Conservation (phyloP, 2,888 invertebrate species). For the Gryllus longicercus region DNA sequence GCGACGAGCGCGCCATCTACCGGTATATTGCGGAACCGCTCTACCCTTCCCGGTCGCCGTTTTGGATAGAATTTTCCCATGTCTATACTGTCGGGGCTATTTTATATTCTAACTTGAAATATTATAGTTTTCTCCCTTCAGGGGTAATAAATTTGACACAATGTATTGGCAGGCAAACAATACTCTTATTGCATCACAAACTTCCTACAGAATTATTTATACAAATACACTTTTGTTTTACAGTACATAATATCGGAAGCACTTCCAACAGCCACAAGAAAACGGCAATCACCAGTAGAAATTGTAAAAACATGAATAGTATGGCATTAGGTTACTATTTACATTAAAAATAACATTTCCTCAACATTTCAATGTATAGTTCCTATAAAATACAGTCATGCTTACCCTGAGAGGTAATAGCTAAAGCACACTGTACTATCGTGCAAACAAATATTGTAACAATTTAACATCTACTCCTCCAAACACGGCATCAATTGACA, state of each 20-base stretch:
- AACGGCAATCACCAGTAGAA: constrained; percentile 3
- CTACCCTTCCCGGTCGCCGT: no score
- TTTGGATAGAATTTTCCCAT: no score
- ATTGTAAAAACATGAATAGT: constrained; percentile 5
- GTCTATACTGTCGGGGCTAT: no score
- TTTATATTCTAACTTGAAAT: no score
- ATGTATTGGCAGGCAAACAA: background rate
- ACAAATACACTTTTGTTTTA: background rate
- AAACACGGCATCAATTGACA: no score
- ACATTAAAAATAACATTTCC: constrained; percentile 11
- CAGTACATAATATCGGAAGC: background rate
- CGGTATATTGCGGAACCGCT: no score
- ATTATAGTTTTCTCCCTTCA: no score
- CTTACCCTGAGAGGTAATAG: constrained; percentile 8
- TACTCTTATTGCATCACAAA: constrained; percentile 9
- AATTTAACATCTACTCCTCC: background rate
- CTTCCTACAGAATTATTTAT: background rate
- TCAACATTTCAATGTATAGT: background rate
- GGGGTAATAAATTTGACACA: no score
- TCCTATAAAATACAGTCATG: background rate
- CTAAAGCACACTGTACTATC: background rate
- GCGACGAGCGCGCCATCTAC: no score
- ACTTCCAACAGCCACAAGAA: background rate
- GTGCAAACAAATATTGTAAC: background rate
- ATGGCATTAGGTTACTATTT: background rate